phyloP scores from a whole-genome alignment of 2,797 vertebrate species.

The Schizopygopsis pylzovi region DNA sequence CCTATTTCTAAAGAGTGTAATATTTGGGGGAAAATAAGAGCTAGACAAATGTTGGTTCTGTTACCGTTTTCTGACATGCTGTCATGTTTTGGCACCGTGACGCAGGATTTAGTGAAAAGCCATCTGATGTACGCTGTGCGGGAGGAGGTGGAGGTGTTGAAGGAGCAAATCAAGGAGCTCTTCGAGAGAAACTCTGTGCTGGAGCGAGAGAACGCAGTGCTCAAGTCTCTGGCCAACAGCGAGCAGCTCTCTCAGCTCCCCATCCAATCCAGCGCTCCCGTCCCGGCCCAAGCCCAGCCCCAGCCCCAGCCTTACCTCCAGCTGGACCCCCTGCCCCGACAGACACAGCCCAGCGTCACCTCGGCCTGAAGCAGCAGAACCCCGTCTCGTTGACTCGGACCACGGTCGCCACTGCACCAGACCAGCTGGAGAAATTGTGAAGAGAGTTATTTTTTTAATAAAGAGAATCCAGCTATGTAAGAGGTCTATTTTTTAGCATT shows the following conservation, averaged over 20 bases:
- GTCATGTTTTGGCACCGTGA: not conserved
- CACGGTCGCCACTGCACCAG: not conserved
- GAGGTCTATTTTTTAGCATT: slow-evolving; percentile 76
- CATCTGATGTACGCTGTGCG: slow-evolving; percentile 99
- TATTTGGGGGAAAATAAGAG: too few species aligned
- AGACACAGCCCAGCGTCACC: slow-evolving; percentile 90
- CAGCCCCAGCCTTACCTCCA: slow-evolving; percentile 72
- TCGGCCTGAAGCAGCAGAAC: slow-evolving; percentile 83
- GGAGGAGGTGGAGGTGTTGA: slow-evolving; percentile 99
- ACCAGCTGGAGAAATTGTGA: slow-evolving; percentile 55
- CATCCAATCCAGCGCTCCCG: slow-evolving; percentile 73
- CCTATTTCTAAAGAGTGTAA: too few species aligned
- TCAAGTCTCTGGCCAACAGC: slow-evolving; percentile 95
- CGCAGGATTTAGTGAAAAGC: slow-evolving; percentile 98
- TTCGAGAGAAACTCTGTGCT: slow-evolving; percentile 97
- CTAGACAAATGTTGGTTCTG: not conserved
- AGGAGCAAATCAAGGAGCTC: slow-evolving; percentile 99
- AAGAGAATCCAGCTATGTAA: slow-evolving; percentile 67
- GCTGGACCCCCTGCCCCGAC: slow-evolving; percentile 67
- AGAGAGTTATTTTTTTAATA: slow-evolving; percentile 55
- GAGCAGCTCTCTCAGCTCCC: slow-evolving; percentile 95
- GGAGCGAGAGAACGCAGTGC: slow-evolving; percentile 96
- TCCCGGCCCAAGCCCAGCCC: slow-evolving; percentile 32
- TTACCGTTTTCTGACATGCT: slow-evolving; percentile 19
- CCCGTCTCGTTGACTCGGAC: too few species aligned